phyloP scores from a whole-genome alignment of 2,797 vertebrate genomes.

The Anisognathus igniventris region DNA sequence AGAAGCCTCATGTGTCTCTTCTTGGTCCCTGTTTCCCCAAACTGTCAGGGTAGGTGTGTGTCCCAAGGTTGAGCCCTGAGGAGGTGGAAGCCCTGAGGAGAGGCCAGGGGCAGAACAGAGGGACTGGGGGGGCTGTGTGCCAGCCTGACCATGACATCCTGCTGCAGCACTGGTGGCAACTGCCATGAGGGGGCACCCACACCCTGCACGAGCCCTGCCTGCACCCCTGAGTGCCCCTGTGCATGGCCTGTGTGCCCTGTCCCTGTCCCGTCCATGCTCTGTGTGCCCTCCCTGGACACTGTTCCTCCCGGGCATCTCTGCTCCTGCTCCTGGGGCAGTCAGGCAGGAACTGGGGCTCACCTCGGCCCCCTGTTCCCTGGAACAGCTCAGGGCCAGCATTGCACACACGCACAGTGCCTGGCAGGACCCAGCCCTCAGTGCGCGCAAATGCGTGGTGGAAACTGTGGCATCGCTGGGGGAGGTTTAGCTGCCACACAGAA shows the following conservation, averaged over 20 bases:
- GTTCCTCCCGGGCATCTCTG: background rate
- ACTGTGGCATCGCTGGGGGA: background rate
- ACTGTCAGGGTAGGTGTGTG: rapidly evolving
- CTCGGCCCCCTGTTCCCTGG: rapidly evolving
- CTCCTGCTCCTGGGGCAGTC: background rate
- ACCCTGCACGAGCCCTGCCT: background rate
- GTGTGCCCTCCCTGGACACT: background rate
- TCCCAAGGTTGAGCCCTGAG: background rate
- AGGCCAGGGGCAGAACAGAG: background rate
- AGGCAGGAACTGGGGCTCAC: background rate
- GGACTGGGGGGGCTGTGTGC: background rate
- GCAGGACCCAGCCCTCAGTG: rapidly evolving
- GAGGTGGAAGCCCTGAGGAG: background rate
- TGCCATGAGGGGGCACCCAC: conserved; percentile 5
- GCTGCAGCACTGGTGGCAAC: background rate
- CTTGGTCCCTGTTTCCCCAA: background rate
- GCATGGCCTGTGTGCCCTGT: background rate
- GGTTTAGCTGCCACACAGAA: background rate
- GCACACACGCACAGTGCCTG: background rate
- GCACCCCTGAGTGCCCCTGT: no score
- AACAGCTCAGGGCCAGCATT: background rate
- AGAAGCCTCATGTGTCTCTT: background rate
- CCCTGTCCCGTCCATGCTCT: background rate
- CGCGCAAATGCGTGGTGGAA: background rate
- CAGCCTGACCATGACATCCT: background rate